Evolutionary conservation across 2,113 vertebrate species (phyloP).

Genomic region (Bubo bubo): DNA sequence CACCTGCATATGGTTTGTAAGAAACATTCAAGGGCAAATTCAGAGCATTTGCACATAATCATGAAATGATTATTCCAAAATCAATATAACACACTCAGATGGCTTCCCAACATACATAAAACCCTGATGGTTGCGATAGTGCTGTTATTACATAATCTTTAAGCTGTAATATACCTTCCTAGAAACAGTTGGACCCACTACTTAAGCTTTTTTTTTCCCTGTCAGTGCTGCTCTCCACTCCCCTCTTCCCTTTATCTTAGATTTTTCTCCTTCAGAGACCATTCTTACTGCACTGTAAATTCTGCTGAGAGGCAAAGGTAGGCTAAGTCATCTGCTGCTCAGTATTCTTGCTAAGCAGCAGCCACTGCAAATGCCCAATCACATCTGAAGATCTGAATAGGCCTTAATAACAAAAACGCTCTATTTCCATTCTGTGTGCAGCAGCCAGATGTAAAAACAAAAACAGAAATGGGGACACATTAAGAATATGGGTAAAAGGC

Average conservation of each 20-base stretch:
- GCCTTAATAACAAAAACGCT: not conserved
- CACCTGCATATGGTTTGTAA: not conserved
- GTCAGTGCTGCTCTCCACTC: not conserved
- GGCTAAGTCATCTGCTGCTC: fast-evolving
- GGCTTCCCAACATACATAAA: not conserved
- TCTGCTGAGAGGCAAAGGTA: not conserved
- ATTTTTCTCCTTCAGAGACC: not conserved
- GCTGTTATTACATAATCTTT: not conserved
- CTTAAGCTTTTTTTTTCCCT: too few species aligned
- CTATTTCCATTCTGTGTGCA: not conserved
- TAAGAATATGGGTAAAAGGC: not conserved
- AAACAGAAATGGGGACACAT: not conserved
- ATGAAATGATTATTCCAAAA: not conserved
- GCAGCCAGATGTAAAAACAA: not conserved
- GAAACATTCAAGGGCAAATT: not conserved
- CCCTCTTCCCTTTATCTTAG: not conserved
- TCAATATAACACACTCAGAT: not conserved
- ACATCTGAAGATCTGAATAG: not conserved
- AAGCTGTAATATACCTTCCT: not conserved
- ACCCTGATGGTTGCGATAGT: not conserved
- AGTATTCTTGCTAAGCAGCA: not conserved
- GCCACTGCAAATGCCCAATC: not conserved
- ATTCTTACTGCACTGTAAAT: not conserved
- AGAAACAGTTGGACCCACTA: not conserved
- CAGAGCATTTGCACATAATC: not conserved